Evolutionary conservation across 2,888 invertebrate genomes (phyloP), one percentile per base, ranked within the genome.

Genomic region (Strigamia transsilvanica): DNA sequence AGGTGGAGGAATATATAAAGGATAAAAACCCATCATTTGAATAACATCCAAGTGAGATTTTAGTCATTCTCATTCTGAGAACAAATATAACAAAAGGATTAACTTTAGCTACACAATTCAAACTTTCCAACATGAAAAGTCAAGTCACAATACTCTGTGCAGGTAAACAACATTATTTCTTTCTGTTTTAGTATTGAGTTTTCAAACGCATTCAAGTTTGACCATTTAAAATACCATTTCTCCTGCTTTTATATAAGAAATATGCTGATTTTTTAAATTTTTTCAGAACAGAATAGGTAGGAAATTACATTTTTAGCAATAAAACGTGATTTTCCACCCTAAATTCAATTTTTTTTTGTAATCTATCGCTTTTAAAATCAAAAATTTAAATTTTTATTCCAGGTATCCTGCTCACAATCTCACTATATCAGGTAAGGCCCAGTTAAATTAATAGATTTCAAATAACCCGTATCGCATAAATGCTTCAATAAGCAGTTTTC

Each of bases 21-120:
- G 73, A 73, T 23, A n/a, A 73, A 73, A 73, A 73, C 73, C 73
- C 73, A 73, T 73, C 32, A 66, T 21, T 51, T 32, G 73, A 73
- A 73, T 73, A 13, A 15, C 23, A 73, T 23, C 4, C n/a, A 9
- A 56, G 56, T 21, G 56, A n/a, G 56, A 21, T 56, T n/a, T 56
- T 56, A 56, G 0, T 18, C n/a, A 12, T 15, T 46, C 46, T 46
- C 46, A 21, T 61, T 23, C 7, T 27, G 32, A n/a, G 73, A 73
- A 27, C 12, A 10, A 27, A 23, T 23, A 23, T 27, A 73, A 73
- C 73, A 56, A 56, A 18, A 56, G 73, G 73, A 73, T 73, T 73
- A 73, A 23, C 32, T 27, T 73, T 10, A 4, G 18, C 27, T 15
- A 27, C 10, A 9, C 32, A 32, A 27, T 32, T 32, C 32, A 2